phyloP scores from a whole-genome alignment of 2,888 invertebrate genomes.

The Tetragonula carbonaria region DNA sequence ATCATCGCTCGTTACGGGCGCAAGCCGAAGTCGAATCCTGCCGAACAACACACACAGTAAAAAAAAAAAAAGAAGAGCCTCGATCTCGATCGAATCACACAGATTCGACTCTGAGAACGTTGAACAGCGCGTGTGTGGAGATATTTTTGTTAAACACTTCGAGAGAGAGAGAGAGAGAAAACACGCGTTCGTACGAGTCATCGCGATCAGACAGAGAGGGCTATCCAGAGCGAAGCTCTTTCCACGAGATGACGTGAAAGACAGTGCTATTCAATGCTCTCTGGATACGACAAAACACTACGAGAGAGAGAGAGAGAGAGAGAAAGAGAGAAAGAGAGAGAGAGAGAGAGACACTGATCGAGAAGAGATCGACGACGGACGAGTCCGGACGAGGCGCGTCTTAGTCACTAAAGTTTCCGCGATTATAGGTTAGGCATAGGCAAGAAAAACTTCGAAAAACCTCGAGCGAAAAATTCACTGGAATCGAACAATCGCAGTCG shows the following conservation, averaged over 20 bases:
- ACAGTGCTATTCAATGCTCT: background rate
- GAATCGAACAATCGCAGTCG: slow-evolving; percentile 55
- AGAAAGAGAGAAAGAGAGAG: no score
- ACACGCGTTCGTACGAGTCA: background rate
- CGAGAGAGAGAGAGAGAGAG: no score
- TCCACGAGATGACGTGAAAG: background rate
- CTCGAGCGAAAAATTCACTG: slow-evolving; percentile 50
- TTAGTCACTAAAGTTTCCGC: slow-evolving; percentile 31
- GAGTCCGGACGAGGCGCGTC: background rate
- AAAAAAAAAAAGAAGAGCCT: background rate
- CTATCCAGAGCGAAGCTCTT: background rate
- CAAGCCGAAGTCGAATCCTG: slow-evolving; percentile 50
- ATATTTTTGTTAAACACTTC: slow-evolving; percentile 11
- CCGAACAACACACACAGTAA: slow-evolving; percentile 13
- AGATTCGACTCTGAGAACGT: slow-evolving; percentile 8
- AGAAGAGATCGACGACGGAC: slow-evolving; percentile 12
- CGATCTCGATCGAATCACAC: background rate
- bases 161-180: background rate
- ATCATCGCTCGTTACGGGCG: slow-evolving; percentile 45
- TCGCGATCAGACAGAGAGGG: background rate
- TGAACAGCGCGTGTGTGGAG: background rate
- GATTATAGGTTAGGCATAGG: slow-evolving; percentile 37
- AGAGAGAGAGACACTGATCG: background rate
- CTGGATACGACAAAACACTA: no score
- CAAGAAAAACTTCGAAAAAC: slow-evolving; percentile 41